These are phyloP conservation scores for Reticulitermes speratus DNA, from an alignment of 1,140 invertebrate species.

Conservation along the genomic window DNA sequence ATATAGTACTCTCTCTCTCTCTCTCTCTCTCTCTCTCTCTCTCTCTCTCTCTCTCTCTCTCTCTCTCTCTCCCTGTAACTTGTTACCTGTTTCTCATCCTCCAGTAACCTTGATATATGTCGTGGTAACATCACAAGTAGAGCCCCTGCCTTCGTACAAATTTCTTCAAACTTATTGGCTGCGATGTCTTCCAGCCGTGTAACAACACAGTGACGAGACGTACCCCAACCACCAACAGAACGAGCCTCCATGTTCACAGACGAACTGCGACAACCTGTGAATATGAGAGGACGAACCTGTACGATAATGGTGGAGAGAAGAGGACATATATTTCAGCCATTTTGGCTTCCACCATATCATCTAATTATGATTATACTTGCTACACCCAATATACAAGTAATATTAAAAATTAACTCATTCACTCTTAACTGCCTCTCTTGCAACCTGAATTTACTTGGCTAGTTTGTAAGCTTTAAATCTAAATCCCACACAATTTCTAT, in stretches of 20 bases:
- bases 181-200: slow-evolving; percentile 75
- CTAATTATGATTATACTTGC: no score
- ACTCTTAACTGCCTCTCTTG: background rate
- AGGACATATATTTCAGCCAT: no score
- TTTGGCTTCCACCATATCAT: no score
- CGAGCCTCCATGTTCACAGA: slow-evolving; percentile 84
- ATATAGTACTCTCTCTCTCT: no score
- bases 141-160: slow-evolving; percentile 79
- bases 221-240: slow-evolving; percentile 79
- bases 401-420: background rate
- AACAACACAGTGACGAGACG: slow-evolving; percentile 85
- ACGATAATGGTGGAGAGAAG: no score
- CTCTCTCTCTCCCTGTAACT: no score
- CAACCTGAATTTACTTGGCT: background rate
- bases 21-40: no score
- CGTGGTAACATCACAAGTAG: slow-evolving; percentile 79
- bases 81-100: slow-evolving; percentile 70
- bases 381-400: no score
- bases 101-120: slow-evolving; percentile 63
- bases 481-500: no score
- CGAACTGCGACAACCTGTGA: slow-evolving; percentile 76
- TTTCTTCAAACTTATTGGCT: slow-evolving; percentile 70
- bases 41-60: no score
- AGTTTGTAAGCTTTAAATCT: no score
- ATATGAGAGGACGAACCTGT: background rate